Conservation (phyloP, 2,888 invertebrate genomes). For the Ommatoiulus sabulosus region DNA sequence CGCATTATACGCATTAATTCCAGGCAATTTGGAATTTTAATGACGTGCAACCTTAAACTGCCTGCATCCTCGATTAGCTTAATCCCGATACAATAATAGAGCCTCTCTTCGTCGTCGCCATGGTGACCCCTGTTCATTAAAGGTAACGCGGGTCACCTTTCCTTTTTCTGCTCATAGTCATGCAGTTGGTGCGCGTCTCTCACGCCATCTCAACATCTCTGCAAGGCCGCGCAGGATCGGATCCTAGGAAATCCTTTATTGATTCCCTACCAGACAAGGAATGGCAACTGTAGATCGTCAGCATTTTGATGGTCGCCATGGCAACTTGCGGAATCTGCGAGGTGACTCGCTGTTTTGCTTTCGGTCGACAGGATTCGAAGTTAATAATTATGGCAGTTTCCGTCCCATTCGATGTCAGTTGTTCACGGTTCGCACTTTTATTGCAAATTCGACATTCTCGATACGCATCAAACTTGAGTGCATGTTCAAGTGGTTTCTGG, state of each 20-base stretch:
- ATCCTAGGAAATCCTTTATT: slow-evolving; percentile 1
- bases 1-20: neutral
- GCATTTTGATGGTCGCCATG: slow-evolving; percentile 36
- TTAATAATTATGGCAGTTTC: slow-evolving; percentile 31
- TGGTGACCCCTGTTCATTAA: slow-evolving; percentile 14
- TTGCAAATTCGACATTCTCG: neutral
- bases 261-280: slow-evolving; percentile 23
- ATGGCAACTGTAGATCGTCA: slow-evolving; percentile 38
- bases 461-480: slow-evolving; percentile 11
- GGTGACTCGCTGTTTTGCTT: neutral
- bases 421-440: slow-evolving; percentile 7
- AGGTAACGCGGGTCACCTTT: neutral
- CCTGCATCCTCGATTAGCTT: slow-evolving; percentile 17
- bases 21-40: slow-evolving; percentile 18
- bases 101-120: neutral
- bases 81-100: neutral
- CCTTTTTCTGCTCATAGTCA: neutral
- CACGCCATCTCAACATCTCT: neutral
- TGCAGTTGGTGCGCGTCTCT: neutral
- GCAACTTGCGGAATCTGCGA: neutral
- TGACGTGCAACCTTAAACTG: neutral
- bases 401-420: neutral
- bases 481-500: neutral
- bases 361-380: slow-evolving; percentile 6
- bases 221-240: neutral